These are phyloP conservation scores for Brevimyrus niger DNA, from an alignment of 2,113 vertebrate species.

Conservation along the genomic window DNA sequence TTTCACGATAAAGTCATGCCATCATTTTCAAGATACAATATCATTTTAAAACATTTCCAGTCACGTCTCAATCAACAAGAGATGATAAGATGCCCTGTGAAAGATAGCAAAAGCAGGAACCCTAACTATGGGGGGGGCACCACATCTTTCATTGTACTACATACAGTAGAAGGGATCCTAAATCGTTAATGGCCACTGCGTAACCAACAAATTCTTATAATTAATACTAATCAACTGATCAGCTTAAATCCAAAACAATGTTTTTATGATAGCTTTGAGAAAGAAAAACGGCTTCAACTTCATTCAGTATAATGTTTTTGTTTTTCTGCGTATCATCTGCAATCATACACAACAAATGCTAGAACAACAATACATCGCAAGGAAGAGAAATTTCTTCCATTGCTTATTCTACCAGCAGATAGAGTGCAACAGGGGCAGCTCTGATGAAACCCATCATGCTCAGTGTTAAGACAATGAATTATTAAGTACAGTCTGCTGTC, in stretches of 20 bases:
- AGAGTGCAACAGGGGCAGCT: neutral
- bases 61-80: conserved; percentile 21
- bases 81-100: conserved; percentile 11
- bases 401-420: neutral
- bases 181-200: neutral
- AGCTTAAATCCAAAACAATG: neutral
- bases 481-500: conserved; percentile 36
- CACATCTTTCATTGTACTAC: neutral
- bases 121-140: neutral
- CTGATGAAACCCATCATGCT: conserved; percentile 16
- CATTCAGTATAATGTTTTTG: neutral
- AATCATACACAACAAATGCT: neutral
- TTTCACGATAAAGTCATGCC: neutral
- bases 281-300: neutral
- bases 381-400: neutral
- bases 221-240: conserved; percentile 2
- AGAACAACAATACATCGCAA: neutral
- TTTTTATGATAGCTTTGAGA: neutral
- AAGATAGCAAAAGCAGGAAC: neutral
- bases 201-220: neutral
- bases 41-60: conserved; percentile 17
- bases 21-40: conserved; percentile 2
- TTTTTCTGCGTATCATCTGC: neutral
- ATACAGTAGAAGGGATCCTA: neutral
- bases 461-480: conserved; percentile 38